phyloP scores from a whole-genome alignment of 2,113 vertebrate genomes.

The Oncorhynchus gorbuscha region DNA sequence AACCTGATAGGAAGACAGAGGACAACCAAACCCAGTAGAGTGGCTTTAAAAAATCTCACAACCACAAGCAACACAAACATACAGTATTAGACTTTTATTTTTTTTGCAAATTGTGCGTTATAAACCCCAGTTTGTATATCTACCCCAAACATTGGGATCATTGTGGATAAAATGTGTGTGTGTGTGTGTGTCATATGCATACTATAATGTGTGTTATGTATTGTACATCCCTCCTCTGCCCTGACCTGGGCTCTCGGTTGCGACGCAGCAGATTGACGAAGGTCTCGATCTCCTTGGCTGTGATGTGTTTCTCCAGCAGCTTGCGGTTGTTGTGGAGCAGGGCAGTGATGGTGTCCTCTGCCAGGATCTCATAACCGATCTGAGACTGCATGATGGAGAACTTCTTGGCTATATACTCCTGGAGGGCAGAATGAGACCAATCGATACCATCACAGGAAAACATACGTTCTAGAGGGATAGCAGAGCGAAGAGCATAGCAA shows the following conservation, averaged over 20 bases:
- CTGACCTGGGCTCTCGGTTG: slow-evolving; percentile 94
- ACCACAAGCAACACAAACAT: too few relatives aligned
- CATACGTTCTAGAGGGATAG: background rate
- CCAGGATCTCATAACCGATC: slow-evolving; percentile 97
- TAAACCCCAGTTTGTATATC: slow-evolving; percentile 7
- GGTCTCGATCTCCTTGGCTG: slow-evolving; percentile 94
- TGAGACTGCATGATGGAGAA: slow-evolving; percentile 98
- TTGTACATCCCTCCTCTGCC: background rate
- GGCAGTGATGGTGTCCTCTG: slow-evolving; percentile 97
- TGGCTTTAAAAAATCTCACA: too few relatives aligned
- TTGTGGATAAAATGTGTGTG: slow-evolving; percentile 5
- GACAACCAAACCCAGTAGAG: background rate
- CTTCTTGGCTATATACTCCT: slow-evolving; percentile 99
- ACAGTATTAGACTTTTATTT: background rate
- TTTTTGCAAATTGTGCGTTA: too few relatives aligned
- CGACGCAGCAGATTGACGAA: slow-evolving; percentile 92
- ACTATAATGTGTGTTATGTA: too few relatives aligned
- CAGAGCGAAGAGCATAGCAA: too few relatives aligned
- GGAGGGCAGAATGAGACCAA: slow-evolving; percentile 28
- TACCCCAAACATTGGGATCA: too few relatives aligned
- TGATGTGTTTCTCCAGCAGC: slow-evolving; percentile 97
- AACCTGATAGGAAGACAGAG: slow-evolving; percentile 74
- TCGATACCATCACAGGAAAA: background rate
- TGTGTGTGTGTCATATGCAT: background rate
- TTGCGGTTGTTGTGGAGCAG: slow-evolving; percentile 98